Evolutionary conservation across 2,888 invertebrate genomes (phyloP).

Genomic region (Sceliomorpha sp.): DNA sequence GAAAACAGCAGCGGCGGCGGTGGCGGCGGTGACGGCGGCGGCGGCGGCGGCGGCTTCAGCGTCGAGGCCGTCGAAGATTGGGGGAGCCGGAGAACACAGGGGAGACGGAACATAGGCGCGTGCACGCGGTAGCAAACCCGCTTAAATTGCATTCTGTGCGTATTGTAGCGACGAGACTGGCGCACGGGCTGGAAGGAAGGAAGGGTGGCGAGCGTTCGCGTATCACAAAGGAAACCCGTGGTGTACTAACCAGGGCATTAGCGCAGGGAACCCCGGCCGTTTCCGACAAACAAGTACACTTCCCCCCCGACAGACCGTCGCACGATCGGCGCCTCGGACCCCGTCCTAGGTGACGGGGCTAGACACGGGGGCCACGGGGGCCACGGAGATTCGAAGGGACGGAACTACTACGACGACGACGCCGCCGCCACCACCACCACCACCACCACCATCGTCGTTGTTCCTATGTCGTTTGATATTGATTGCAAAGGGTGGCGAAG

Average conservation of each 20-base stretch:
- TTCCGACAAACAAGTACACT: conserved; percentile 74
- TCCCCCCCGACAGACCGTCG: conserved; percentile 55
- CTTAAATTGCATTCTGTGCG: conserved; percentile 70
- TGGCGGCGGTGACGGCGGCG: too few relatives aligned
- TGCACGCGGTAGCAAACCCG: conserved; percentile 57
- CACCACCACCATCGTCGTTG: conserved; percentile 56
- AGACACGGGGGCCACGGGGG: too few relatives aligned
- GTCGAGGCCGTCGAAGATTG: too few relatives aligned
- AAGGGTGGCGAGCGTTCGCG: conserved; percentile 54
- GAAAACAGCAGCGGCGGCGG: too few relatives aligned
- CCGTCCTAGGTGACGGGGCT: conserved; percentile 35
- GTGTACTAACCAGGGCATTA: conserved; percentile 78
- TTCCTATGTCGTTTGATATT: conserved; percentile 72
- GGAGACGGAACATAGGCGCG: conserved; percentile 46
- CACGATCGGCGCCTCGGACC: conserved; percentile 12
- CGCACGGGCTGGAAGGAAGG: conserved; percentile 53
- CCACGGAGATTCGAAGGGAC: conserved; percentile 60
- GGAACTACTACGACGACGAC: too few relatives aligned
- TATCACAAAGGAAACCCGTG: conserved; percentile 60
- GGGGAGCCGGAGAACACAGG: conserved; percentile 11
- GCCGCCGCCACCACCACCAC: too few relatives aligned
- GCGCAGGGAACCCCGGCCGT: conserved; percentile 70
- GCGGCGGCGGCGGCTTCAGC: too few relatives aligned
- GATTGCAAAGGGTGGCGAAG: conserved; percentile 68
- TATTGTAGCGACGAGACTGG: conserved; percentile 39